These are phyloP conservation scores for Lasioglossum malachurum DNA, from an alignment of 2,888 invertebrate genomes.

Conservation along the genomic window DNA sequence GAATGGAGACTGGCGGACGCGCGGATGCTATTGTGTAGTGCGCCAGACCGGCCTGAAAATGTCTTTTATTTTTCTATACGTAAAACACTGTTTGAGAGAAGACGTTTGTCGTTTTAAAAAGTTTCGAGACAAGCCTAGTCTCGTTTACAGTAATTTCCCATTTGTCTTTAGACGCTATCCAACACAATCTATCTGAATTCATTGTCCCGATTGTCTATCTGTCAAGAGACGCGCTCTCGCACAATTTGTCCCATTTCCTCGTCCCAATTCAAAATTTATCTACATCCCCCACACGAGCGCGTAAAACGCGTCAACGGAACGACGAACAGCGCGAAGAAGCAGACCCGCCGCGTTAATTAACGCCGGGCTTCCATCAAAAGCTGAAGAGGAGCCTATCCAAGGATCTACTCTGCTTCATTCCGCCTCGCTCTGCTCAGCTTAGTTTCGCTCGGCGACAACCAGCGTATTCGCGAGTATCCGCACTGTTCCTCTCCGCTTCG, in stretches of 20 bases:
- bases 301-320: conserved; percentile 6
- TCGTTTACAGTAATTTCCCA: neutral
- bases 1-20: conserved; percentile 18
- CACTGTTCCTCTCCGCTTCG: neutral
- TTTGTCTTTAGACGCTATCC: neutral
- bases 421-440: neutral
- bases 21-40: neutral
- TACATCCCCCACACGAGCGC: neutral
- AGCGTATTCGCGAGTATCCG: neutral
- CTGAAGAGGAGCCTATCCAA: neutral
- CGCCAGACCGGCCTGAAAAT: neutral
- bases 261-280: neutral
- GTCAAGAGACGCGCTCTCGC: neutral
- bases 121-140: neutral
- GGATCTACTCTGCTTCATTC: neutral
- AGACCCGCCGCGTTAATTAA: neutral
- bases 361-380: neutral
- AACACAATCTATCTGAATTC: neutral
- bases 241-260: neutral
- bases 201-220: neutral
- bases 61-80: neutral
- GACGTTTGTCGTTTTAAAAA: neutral
- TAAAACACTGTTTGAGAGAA: neutral
- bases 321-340: neutral
- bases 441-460: neutral